Conservation (phyloP, 2,888 invertebrate genomes). For the Magallana nippona region DNA sequence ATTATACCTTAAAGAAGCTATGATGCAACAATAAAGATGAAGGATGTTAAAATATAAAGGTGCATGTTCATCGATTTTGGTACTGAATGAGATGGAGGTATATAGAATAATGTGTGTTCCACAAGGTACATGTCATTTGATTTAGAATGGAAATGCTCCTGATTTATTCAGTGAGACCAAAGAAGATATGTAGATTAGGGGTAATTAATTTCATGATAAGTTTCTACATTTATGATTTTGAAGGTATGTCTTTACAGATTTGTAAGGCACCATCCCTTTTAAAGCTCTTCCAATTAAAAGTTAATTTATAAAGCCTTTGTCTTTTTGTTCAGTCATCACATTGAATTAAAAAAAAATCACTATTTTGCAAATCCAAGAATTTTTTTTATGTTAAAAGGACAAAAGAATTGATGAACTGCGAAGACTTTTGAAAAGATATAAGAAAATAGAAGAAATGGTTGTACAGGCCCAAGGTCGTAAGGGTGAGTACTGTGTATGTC, state of each 20-base stretch:
- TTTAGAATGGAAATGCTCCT: too few relatives aligned
- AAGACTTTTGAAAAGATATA: slow-evolving; percentile 74
- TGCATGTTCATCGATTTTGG: background rate
- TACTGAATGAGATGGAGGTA: too few relatives aligned
- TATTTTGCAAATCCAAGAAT: background rate
- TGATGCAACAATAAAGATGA: background rate
- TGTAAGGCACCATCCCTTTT: too few relatives aligned
- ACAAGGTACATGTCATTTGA: too few relatives aligned
- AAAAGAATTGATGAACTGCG: slow-evolving; percentile 80
- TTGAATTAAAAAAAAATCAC: too few relatives aligned
- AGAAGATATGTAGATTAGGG: background rate
- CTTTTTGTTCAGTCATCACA: background rate
- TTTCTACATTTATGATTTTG: background rate
- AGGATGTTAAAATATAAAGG: background rate
- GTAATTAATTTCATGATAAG: background rate
- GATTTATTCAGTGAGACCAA: background rate
- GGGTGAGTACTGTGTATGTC: slow-evolving; percentile 58
- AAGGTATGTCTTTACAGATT: too few relatives aligned
- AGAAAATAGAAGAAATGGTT: slow-evolving; percentile 77
- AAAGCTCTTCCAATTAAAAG: too few relatives aligned
- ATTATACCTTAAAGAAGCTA: too few relatives aligned
- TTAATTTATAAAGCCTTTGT: too few relatives aligned
- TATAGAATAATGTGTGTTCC: too few relatives aligned
- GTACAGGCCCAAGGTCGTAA: slow-evolving; percentile 75
- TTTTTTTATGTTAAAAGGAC: slow-evolving; percentile 69